Evolutionary conservation across 2,797 vertebrate genomes (phyloP).

Genomic region (Yasuhikotakia modesta): DNA sequence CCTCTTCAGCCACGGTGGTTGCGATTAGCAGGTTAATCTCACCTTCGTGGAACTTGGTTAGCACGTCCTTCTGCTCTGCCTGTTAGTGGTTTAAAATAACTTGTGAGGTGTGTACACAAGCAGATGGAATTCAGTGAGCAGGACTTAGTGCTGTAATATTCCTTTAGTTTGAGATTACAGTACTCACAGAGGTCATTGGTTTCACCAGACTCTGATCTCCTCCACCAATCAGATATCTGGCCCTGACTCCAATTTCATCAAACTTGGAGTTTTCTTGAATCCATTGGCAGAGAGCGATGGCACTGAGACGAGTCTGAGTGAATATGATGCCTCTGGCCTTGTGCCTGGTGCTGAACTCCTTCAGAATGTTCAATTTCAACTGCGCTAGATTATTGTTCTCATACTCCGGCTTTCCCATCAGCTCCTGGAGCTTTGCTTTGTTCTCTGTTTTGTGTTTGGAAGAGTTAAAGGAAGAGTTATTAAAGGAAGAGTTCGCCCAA

Average conservation of each 20-base stretch:
- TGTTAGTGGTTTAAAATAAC: constrained; percentile 65
- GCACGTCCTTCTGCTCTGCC: constrained; percentile 90
- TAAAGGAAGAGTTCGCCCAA: too few relatives aligned
- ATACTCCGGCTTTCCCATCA: constrained; percentile 78
- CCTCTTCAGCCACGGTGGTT: constrained; percentile 95
- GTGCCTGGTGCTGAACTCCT: constrained; percentile 80
- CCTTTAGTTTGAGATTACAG: too few relatives aligned
- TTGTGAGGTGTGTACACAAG: background rate
- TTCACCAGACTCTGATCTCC: constrained; percentile 90
- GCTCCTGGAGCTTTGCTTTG: constrained; percentile 73
- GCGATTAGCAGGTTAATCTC: constrained; percentile 90
- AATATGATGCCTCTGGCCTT: constrained; percentile 91
- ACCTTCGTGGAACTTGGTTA: constrained; percentile 87
- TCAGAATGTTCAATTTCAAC: constrained; percentile 80
- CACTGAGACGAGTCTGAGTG: constrained; percentile 90
- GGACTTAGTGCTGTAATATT: too few relatives aligned
- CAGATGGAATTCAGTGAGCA: too few relatives aligned
- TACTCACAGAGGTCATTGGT: constrained; percentile 86
- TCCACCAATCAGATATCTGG: constrained; percentile 86
- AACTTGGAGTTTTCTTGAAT: constrained; percentile 90
- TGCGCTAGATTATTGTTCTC: constrained; percentile 87
- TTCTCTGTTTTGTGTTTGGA: constrained; percentile 74
- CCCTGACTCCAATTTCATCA: constrained; percentile 83
- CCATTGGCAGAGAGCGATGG: constrained; percentile 88
- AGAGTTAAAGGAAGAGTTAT: constrained; percentile 20